Evolutionary conservation across 2,113 vertebrate genomes (phyloP).

Genomic region (Grallaria varia): DNA sequence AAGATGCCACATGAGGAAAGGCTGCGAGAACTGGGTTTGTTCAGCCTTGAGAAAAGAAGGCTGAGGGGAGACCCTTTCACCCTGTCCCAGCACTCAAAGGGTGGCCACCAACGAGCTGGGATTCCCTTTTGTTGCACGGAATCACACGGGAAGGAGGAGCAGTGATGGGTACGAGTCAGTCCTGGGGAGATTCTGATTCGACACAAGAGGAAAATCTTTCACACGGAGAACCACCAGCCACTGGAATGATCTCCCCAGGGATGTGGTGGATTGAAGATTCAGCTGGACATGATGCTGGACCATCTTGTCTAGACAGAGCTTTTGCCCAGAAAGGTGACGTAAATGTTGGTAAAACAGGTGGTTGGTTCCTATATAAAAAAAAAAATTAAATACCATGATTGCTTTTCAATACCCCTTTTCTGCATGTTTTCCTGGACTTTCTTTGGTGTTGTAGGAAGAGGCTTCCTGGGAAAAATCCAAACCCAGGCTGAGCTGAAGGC

Average conservation of each 20-base stretch:
- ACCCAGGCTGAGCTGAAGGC: not conserved
- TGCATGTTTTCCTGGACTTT: not conserved
- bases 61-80: not conserved
- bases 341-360: not conserved
- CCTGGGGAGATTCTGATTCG: not conserved
- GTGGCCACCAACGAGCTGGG: not conserved
- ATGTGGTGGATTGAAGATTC: not conserved
- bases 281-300: not conserved
- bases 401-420: no score
- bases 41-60: not conserved
- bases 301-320: not conserved
- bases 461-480: not conserved
- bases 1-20: not conserved
- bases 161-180: not conserved
- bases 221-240: not conserved
- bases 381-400: not conserved
- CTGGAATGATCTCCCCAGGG: not conserved
- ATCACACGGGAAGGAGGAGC: not conserved
- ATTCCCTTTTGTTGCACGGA: not conserved
- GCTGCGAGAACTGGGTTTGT: not conserved
- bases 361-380: not conserved
- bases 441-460: not conserved
- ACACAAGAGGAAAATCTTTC: not conserved
- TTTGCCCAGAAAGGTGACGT: not conserved
- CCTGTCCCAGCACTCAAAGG: rapidly evolving